Evolutionary conservation across 2,888 invertebrate genomes (phyloP), one percentile per base, ranked within the genome.

Genomic region (Bugulina stolonifera): DNA sequence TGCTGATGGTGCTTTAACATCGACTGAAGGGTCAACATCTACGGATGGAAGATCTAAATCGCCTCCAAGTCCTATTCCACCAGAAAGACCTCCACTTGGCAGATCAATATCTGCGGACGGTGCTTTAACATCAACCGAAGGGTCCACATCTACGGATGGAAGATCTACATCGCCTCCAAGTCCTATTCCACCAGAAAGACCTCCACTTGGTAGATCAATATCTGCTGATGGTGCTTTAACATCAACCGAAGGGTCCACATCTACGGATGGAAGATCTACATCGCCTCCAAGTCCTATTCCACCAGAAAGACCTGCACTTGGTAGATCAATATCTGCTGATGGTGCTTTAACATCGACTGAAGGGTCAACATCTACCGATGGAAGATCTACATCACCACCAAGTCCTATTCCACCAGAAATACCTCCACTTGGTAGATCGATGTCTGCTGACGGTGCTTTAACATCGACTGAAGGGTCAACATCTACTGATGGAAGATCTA

Each of bases 71-170:
- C n/a, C 64, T 27, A 57, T 57, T 10, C 43, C 43, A 10, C 43
- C 43, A 10, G 43, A 43, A 10, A 43, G 10, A 43, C 43, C 43
- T 10, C 32, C 32, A 43, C 43, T 43, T 43, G 43, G 43, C 18
- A 43, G 43, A 18, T 43, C 43, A 18, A 43, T 43, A 43, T 43
- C n/a, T 57, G 57, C 25, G 5, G 64, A 64, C 14, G 64, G 64
- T n/a, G 35, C 70, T 27, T 70, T 71, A 2, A 71, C 18, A 22
- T 32, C 71, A 35, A 14, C 71, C n/a, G n/a, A n/a, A n/a, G n/a
- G n/a, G n/a, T n/a, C n/a, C n/a, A n/a, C n/a, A n/a, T n/a, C n/a
- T n/a, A n/a, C n/a, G n/a, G n/a, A n/a, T n/a, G n/a, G n/a, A n/a
- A n/a, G n/a, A n/a, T n/a, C n/a, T n/a, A n/a, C n/a, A n/a, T n/a